phyloP scores from a whole-genome alignment of 2,113 vertebrate species.

The Fulmarus glacialis region DNA sequence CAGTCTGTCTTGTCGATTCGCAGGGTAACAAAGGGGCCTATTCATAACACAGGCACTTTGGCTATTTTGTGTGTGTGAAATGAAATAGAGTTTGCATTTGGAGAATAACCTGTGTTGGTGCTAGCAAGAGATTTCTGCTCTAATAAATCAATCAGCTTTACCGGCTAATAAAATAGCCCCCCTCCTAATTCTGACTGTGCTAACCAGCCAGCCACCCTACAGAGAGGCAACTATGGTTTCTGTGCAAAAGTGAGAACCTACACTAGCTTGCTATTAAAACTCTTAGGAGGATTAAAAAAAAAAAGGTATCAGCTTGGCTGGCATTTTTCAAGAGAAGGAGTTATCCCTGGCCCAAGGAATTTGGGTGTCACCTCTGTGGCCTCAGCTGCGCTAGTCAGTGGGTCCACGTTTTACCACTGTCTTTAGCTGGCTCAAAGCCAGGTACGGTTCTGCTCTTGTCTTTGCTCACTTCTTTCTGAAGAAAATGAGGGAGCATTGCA shows the following conservation, averaged over 20 bases:
- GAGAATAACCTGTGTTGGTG: constrained; percentile 77
- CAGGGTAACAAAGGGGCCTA: constrained; percentile 79
- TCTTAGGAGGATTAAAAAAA: background rate
- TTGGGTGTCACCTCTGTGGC: background rate
- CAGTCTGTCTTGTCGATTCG: constrained; percentile 79
- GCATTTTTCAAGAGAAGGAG: background rate
- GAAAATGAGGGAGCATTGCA: background rate
- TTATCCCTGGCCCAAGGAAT: background rate
- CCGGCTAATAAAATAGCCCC: constrained; percentile 67
- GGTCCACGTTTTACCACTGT: accelerated
- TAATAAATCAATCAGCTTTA: constrained; percentile 79
- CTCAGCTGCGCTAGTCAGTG: background rate
- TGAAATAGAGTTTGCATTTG: constrained; percentile 78
- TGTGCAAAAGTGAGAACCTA: background rate
- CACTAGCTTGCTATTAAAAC: background rate
- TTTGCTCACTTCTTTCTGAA: background rate
- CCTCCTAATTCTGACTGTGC: background rate
- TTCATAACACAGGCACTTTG: constrained; percentile 74
- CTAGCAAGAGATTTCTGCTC: constrained; percentile 66
- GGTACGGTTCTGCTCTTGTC: background rate
- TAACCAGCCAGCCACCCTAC: background rate
- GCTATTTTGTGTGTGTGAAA: constrained; percentile 58
- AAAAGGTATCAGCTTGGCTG: background rate
- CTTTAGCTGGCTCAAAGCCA: background rate
- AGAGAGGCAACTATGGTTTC: background rate